Conservation (phyloP, 2,113 vertebrate genomes). For the Cinclus cinclus region DNA sequence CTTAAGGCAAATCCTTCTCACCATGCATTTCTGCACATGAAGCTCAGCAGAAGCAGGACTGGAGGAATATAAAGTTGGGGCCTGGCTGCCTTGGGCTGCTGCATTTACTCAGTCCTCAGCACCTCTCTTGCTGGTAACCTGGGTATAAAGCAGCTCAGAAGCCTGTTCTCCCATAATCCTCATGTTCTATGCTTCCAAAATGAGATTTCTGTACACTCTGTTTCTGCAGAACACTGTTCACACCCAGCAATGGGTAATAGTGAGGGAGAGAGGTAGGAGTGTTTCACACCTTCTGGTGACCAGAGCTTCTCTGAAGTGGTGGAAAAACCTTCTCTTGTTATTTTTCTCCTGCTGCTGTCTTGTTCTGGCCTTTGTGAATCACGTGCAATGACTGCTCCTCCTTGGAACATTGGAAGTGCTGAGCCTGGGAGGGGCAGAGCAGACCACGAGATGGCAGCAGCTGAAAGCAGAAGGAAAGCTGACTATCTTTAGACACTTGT, state of each 20-base stretch:
- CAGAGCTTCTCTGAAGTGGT: not conserved
- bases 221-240: fast-evolving
- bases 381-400: fast-evolving
- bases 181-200: fast-evolving
- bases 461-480: not conserved
- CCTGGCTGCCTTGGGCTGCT: not conserved
- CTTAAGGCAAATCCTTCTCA: not conserved
- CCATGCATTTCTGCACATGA: not conserved
- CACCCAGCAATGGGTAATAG: not conserved
- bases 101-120: not conserved
- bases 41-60: not conserved
- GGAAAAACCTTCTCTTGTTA: not conserved
- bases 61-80: not conserved
- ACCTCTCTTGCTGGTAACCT: not conserved
- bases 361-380: not conserved
- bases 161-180: not conserved
- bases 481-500: not conserved
- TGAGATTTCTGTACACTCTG: not conserved
- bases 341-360: not conserved
- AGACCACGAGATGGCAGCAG: conserved; percentile 58
- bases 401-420: fast-evolving
- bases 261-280: not conserved
- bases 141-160: fast-evolving
- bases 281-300: not conserved
- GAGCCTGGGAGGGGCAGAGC: not conserved